Percentiles rank a stretch among this genome's conserved stretches.
Conservation (phyloP, 2,888 invertebrate genomes). For the Leucophenga montana region DNA sequence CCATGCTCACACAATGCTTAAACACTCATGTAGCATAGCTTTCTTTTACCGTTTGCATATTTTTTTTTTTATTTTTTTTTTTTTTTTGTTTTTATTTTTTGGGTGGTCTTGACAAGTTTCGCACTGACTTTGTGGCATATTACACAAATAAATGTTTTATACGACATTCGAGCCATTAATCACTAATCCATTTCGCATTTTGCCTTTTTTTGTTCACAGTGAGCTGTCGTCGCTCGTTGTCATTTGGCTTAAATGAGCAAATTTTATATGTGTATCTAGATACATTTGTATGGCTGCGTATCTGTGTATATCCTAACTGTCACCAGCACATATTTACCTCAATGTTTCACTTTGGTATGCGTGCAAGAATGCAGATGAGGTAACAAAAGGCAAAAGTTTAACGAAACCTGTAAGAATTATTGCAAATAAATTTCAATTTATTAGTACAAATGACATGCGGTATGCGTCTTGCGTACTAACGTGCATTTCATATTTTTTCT, state of each 20-base stretch:
- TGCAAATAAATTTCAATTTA: constrained; percentile 36
- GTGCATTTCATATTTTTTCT: too few relatives aligned
- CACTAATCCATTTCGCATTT: constrained; percentile 27
- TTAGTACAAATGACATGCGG: constrained; percentile 31
- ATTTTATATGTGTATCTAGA: not conserved
- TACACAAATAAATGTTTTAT: constrained; percentile 37
- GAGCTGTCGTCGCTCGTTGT: constrained; percentile 2
- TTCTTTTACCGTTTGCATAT: not conserved
- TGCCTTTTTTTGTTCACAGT: constrained; percentile 3
- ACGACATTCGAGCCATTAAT: constrained; percentile 35
- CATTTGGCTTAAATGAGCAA: constrained; percentile 7
- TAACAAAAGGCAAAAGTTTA: too few relatives aligned
- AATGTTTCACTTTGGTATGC: not conserved
- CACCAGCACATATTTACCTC: too few relatives aligned
- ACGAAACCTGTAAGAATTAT: constrained; percentile 5
- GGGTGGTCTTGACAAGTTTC: not conserved
- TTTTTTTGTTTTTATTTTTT: too few relatives aligned
- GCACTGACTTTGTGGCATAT: constrained; percentile 21
- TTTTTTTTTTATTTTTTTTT: not conserved
- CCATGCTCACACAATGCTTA: not conserved
- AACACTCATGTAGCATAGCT: not conserved
- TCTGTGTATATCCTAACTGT: not conserved
- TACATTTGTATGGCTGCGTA: not conserved
- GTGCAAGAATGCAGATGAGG: too few relatives aligned
- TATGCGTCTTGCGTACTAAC: too few relatives aligned